Percentiles rank a stretch among this genome's conserved stretches.
Conservation (phyloP, 2,113 vertebrate genomes). For the Raphicerus campestris region DNA sequence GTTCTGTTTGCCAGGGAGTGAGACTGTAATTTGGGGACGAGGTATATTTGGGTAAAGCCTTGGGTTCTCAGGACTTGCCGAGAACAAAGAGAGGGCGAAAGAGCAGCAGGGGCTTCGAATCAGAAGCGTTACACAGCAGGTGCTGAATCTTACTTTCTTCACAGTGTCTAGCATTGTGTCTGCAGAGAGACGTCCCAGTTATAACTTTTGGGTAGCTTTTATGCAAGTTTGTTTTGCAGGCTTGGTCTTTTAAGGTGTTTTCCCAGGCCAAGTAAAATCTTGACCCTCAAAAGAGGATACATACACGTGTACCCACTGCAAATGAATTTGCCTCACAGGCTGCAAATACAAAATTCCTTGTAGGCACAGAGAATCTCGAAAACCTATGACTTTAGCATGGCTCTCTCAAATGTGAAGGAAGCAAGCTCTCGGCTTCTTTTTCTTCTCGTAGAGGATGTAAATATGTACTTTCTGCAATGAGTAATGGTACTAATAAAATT, state of each 20-base stretch:
- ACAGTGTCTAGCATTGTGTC: neutral
- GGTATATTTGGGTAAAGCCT: neutral
- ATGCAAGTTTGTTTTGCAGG: constrained; percentile 44
- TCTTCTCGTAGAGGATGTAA: constrained; percentile 43
- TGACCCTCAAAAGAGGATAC: neutral
- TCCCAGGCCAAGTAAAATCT: constrained; percentile 32
- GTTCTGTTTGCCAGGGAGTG: neutral
- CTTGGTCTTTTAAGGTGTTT: constrained; percentile 46
- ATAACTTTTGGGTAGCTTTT: constrained; percentile 19
- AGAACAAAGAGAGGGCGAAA: neutral
- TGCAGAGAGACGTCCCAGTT: neutral
- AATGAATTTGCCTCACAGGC: neutral
- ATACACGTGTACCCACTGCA: neutral
- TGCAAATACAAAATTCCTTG: neutral
- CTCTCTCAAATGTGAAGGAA: neutral
- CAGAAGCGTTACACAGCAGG: neutral
- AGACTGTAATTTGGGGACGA: neutral
- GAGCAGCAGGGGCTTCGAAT: neutral
- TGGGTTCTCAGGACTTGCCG: neutral
- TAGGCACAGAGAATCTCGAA: neutral
- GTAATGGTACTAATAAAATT: constrained; percentile 66
- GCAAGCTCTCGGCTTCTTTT: neutral
- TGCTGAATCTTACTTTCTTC: neutral
- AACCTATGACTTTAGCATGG: neutral
- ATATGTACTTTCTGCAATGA: constrained; percentile 64